Percentiles rank a stretch among this genome's conserved stretches.
phyloP scores from a whole-genome alignment of 2,113 vertebrate species.

The Vidua macroura region DNA sequence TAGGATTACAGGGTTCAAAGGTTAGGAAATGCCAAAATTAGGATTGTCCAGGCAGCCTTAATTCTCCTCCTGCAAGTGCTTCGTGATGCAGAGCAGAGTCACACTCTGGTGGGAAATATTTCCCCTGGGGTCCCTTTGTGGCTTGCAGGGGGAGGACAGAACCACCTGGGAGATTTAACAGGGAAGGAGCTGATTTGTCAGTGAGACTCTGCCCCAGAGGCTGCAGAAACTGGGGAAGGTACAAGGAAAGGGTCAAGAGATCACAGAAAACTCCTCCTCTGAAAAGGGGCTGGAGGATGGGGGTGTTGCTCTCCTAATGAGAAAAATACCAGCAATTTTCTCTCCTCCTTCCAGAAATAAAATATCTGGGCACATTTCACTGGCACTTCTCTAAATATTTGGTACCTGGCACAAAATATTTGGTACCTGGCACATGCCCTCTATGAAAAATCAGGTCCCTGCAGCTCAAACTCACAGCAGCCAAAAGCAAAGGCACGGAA shows the following conservation, averaged over 20 bases:
- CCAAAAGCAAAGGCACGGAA: not conserved
- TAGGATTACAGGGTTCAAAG: conserved; percentile 52
- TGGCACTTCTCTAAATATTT: not conserved
- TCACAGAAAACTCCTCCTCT: not conserved
- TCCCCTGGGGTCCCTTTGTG: not conserved
- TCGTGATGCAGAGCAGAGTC: not conserved
- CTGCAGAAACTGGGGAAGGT: not conserved
- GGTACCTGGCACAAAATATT: not conserved
- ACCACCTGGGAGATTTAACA: not conserved
- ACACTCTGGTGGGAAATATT: not conserved
- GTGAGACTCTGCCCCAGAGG: not conserved
- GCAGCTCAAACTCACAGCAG: not conserved
- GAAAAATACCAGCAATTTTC: not conserved
- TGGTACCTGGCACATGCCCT: not conserved
- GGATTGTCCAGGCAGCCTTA: not conserved
- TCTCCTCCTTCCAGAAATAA: not conserved
- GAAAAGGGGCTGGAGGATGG: not conserved
- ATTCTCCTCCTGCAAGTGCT: not conserved
- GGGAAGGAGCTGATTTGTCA: not conserved
- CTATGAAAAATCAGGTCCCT: not conserved
- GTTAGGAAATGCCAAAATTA: conserved; percentile 43
- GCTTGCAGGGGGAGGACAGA: not conserved
- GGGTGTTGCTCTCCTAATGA: not conserved
- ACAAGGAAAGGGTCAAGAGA: not conserved
- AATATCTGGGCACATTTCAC: not conserved